phyloP scores from a whole-genome alignment of 2,113 vertebrate species.

The Silurus glanis region DNA sequence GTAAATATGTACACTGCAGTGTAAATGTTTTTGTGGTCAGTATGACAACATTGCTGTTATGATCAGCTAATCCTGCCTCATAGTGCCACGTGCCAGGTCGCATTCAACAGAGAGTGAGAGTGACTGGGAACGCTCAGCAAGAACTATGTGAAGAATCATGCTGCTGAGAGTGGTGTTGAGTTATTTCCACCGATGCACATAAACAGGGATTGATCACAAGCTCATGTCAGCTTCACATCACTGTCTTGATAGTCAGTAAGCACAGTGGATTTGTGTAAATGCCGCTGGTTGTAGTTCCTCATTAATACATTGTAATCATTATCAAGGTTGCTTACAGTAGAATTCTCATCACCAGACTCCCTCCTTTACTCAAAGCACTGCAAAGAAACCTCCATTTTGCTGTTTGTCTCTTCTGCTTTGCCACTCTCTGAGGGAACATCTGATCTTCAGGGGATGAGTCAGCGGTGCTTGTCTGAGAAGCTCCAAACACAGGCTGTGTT shows the following conservation, averaged over 20 bases:
- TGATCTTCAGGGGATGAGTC: conserved; percentile 45
- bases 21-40: not conserved
- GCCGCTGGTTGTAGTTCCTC: not conserved
- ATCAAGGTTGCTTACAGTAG: not conserved
- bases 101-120: not conserved
- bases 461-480: conserved; percentile 28
- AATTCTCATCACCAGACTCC: not conserved
- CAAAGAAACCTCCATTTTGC: conserved; percentile 22
- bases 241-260: conserved; percentile 4
- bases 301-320: not conserved
- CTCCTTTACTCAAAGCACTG: not conserved
- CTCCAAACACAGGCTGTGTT: conserved; percentile 36
- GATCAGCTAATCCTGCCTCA: conserved; percentile 8
- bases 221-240: conserved; percentile 21
- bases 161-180: conserved; percentile 19
- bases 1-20: not conserved
- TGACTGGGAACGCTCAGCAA: conserved; percentile 40
- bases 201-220: conserved; percentile 11
- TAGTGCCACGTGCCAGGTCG: conserved; percentile 34
- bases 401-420: conserved; percentile 26
- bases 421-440: conserved; percentile 12
- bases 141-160: conserved; percentile 36
- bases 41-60: not conserved
- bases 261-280: not conserved
- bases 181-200: conserved; percentile 13